Percentiles rank a stretch among this genome's conserved stretches.
Evolutionary conservation across 2,888 invertebrate genomes (phyloP).

Genomic region (Smittia aterrima): DNA sequence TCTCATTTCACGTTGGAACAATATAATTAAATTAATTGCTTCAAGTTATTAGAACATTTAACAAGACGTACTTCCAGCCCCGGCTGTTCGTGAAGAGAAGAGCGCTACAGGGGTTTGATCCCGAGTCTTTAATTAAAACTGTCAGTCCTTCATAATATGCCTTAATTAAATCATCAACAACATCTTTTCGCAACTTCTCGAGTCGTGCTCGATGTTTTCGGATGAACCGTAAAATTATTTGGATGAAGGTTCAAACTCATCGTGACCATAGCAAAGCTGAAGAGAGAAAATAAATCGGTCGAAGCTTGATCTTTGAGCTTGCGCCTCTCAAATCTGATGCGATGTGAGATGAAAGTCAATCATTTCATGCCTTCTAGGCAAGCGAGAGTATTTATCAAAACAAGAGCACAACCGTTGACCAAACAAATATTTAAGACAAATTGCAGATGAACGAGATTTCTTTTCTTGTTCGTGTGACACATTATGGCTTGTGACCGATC

Average conservation of each 20-base stretch:
- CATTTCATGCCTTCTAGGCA: background rate
- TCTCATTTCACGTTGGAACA: conserved; percentile 1
- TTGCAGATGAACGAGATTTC: background rate
- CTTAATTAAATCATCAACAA: conserved; percentile 40
- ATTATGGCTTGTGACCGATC: background rate
- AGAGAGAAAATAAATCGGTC: background rate
- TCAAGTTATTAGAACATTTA: background rate
- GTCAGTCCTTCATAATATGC: conserved; percentile 36
- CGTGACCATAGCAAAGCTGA: background rate
- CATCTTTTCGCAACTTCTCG: conserved; percentile 21
- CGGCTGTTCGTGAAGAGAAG: background rate
- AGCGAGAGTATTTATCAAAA: background rate
- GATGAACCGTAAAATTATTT: background rate
- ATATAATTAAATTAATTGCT: conserved; percentile 1
- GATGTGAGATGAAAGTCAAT: background rate
- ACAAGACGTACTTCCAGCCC: background rate
- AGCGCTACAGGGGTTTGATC: background rate
- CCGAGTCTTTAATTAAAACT: conserved; percentile 27
- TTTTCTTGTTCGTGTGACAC: conserved; percentile 2
- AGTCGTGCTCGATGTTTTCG: conserved; percentile 3
- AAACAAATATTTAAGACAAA: background rate
- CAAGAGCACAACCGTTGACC: background rate
- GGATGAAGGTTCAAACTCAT: background rate
- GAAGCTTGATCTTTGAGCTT: conserved; percentile 13
- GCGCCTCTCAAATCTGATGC: background rate